Base-by-base conservation (phyloP, 1,140 invertebrate genomes). In the Rhizoglyphus robini region DNA sequence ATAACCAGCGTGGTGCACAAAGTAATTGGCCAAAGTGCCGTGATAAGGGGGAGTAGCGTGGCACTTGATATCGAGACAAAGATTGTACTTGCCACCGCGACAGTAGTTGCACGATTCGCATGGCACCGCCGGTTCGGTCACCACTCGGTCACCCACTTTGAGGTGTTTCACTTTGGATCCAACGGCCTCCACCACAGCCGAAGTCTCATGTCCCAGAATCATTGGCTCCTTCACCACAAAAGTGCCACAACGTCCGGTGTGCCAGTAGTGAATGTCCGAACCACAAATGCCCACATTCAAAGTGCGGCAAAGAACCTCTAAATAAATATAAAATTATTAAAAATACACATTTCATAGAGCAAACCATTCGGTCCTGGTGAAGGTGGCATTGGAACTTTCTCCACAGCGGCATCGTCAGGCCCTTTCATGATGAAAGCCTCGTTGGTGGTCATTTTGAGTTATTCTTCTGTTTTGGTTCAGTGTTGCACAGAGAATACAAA, bases 281-380 rank as follows among this genome's bases (percentile, higher is more conserved):
- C 93, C 94, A 76, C 94, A 98, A 69, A 98, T 96, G 46, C 93
- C 93, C 54, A 96, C 90, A 68, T 84, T 84, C 68, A 85, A 83
- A 84, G 96, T 94, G 67, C 83, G 27, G 18, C 60, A 41, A 4
- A 65, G 23, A 8, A 66, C 67, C 59, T 68, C 67, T 68, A 46
- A 13, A n/a, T 13, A 64, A 31, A 36, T 0, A 58, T 18, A 48
- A 47, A 66, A 29, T 13, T 18, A 4, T 3, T 18, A 11, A 3
- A 2, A 47, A 63, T 13, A 25, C 30, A 8, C 29, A 47, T 5
- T 61, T 46, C 20, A 34, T 18, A 11, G 18, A 4, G 30, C 54
- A 59, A 29, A 68, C 67, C 67, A 66, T 68, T 63, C 2, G 25
- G 27, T 31, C 36, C 67, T 0, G 64, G 63, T 25, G 46, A 30